Evolutionary conservation across 2,888 invertebrate species (phyloP).

Genomic region (Sthenelais limicola): DNA sequence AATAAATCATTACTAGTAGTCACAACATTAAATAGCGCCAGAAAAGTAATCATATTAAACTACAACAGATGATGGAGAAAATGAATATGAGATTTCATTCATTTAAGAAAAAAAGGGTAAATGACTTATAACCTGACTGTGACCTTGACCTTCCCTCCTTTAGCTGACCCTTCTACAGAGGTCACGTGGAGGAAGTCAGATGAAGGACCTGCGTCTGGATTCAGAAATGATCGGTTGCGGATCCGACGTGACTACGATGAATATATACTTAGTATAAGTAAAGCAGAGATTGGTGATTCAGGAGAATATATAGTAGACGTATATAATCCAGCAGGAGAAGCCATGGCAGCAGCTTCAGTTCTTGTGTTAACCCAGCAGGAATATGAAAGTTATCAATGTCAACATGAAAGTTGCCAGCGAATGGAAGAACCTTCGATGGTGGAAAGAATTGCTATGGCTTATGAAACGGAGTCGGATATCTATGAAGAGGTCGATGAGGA

Average conservation of each 20-base stretch:
- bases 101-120: not conserved
- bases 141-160: not conserved
- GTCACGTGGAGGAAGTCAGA: not conserved
- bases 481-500: not conserved
- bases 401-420: not conserved
- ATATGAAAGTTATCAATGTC: not conserved
- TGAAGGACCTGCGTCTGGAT: no score
- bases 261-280: not conserved
- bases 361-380: not conserved
- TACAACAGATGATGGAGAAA: no score
- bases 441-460: not conserved
- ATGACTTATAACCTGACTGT: not conserved
- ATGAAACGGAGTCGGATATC: slow-evolving; percentile 1
- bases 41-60: no score
- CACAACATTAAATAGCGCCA: no score
- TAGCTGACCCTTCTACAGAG: slow-evolving; percentile 3
- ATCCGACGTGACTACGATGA: not conserved
- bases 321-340: not conserved
- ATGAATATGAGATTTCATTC: no score
- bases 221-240: no score
- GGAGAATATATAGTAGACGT: slow-evolving; percentile 2
- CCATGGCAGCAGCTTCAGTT: slow-evolving; percentile 5
- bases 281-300: not conserved
- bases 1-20: no score
- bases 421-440: slow-evolving; percentile 1